phyloP scores from a whole-genome alignment of 2,113 vertebrate genomes.

The Megaceryle maxima region DNA sequence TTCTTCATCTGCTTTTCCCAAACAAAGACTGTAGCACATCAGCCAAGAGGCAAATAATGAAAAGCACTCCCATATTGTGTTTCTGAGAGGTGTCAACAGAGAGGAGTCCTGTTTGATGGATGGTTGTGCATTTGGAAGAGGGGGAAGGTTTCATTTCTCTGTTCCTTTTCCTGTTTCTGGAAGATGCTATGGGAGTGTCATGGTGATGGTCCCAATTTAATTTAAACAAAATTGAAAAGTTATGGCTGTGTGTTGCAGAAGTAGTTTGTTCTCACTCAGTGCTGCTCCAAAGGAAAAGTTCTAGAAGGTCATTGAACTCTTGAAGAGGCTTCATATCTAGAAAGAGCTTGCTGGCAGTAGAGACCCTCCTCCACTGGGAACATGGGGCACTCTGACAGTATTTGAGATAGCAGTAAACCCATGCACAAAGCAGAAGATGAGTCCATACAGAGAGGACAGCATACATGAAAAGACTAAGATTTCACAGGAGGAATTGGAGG shows the following conservation, averaged over 20 bases:
- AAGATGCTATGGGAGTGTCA: not conserved
- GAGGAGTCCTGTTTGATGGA: not conserved
- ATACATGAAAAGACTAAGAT: not conserved
- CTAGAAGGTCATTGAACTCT: not conserved
- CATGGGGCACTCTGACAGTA: not conserved
- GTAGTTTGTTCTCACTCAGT: not conserved
- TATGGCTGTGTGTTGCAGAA: not conserved
- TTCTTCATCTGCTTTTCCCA: not conserved
- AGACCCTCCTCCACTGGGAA: not conserved
- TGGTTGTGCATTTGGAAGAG: not conserved
- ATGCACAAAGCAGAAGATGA: not conserved
- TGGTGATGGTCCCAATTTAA: not conserved
- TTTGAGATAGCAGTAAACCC: not conserved
- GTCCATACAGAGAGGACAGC: not conserved
- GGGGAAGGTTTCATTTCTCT: not conserved
- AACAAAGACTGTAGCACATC: not conserved
- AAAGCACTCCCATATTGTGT: not conserved
- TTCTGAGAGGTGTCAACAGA: not conserved
- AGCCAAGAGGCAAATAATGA: not conserved
- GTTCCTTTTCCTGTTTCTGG: not conserved
- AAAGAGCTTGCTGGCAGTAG: not conserved
- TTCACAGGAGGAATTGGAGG: not conserved
- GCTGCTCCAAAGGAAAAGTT: not conserved
- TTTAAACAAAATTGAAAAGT: not conserved
- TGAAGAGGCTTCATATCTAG: not conserved